Conservation (phyloP, 2,888 invertebrate genomes). For the Chydorus sphaericus region DNA sequence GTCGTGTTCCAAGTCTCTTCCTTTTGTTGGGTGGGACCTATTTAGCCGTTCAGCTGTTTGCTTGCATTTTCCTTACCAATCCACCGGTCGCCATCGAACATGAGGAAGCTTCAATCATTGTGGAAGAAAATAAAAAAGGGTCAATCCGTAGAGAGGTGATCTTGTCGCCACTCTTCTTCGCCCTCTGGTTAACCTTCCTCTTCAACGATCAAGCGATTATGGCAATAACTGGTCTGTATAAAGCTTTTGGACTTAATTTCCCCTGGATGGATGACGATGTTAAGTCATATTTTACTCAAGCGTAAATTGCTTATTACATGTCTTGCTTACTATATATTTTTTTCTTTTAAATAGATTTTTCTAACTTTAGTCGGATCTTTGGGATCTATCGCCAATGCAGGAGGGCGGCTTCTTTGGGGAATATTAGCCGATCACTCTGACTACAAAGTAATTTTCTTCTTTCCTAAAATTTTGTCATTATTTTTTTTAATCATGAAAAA, state of each 20-base stretch:
- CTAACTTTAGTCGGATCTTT: constrained; percentile 31
- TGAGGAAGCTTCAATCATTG: background rate
- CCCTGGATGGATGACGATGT: constrained; percentile 33
- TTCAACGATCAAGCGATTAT: constrained; percentile 24
- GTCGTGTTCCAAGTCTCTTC: constrained; percentile 24
- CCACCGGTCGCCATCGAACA: constrained; percentile 15
- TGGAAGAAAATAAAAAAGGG: no score
- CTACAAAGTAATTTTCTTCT: constrained; percentile 25
- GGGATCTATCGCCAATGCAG: constrained; percentile 31
- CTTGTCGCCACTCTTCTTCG: constrained; percentile 23
- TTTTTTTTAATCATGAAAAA: background rate
- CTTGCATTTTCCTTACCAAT: constrained; percentile 21
- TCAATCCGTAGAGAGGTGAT: constrained; percentile 17
- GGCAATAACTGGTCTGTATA: constrained; percentile 27
- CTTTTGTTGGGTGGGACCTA: constrained; percentile 25
- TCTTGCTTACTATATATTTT: no score
- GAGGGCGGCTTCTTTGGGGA: constrained; percentile 33
- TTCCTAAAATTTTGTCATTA: background rate
- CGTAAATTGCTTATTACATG: no score
- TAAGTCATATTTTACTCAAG: no score
- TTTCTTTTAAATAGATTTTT: no score
- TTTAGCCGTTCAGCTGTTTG: constrained; percentile 24
- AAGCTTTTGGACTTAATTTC: constrained; percentile 28
- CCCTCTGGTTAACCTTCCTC: constrained; percentile 26
- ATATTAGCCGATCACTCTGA: constrained; percentile 29